Base-by-base conservation (phyloP, 1,140 invertebrate genomes). In the Drosophila neocordata region DNA sequence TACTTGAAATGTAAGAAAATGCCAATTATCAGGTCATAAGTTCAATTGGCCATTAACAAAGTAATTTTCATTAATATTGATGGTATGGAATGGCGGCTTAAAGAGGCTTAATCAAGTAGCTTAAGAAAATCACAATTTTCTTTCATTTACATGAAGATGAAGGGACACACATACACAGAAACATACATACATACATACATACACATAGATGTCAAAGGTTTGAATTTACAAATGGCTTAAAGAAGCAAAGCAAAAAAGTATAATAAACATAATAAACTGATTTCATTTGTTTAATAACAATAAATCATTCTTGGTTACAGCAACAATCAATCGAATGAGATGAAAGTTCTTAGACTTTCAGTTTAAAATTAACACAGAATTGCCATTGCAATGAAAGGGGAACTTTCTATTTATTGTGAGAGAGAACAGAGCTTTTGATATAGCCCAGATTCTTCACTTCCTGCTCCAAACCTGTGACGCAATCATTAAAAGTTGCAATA, bases 401-500 rank as follows among this genome's bases (percentile, higher is more conserved):
- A 31, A 31, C 27, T 31, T 31, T 31, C 27, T 31, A 31, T 31
- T 31, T 31, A 31, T 31, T 31, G 27, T 31, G 60, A 27, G 24
- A 24, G 31, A 63, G 27, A 31, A 4, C 5, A 31, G 27, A 7
- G 4, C n/a, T n/a, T n/a, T n/a, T n/a, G n/a, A 6, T 6, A 31
- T 31, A 34, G 8, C n/a, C 37, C 37, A 34, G 38, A 64, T 41
- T 22, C 18, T 41, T 22, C 18, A 38, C 15, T 48, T 38, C 9
- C 41, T 20, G 4, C 15, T 9, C 27, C 9, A 13, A 34, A 51
- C 4, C 35, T 24, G 55, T 6, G 7, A 48, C 41, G 41, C 35
- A 71, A 41, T 53, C 72, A 79, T 75, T 77, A 69, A 76, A 76
- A 59, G 75, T 77, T 80, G 79, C 66, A 63, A 77, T 77, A 81